Evolutionary conservation across 2,888 invertebrate genomes (phyloP), one percentile per base, ranked within the genome.

Genomic region (Dexiosoma caninum): DNA sequence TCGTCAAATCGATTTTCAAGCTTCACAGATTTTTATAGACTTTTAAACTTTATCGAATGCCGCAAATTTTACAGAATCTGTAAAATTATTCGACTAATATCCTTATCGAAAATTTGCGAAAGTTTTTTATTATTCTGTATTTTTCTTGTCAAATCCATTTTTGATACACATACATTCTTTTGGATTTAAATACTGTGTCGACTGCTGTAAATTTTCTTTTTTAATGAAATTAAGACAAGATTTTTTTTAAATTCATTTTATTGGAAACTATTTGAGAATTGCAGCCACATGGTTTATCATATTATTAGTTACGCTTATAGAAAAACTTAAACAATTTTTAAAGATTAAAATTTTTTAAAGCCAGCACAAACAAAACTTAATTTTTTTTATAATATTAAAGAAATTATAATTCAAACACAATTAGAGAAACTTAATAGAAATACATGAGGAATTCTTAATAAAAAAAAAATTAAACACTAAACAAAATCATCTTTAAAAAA

Each of bases 361-460:
- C 55, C 9, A 44, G 14, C 1, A 23, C 19, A 75, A 64, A 60
- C 32, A 67, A 78, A 78, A 72, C 37, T 64, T 42, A 1, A 19
- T 12, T 42, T 46, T 72, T 71, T 51, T 53, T 59, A 32, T 35
- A 51, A 70, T 42, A 21, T 49, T 51, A 77, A 51, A 53, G 21
- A 70, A 76, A 67, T 75, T 16, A 66, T 69, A 76, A 66, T 62
- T 71, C 35, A 46, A 74, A 82, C 69, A 76, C 66, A 78, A 49
- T 59, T 66, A 67, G 44, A 32, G 67, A 78, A 81, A 72, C 53
- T 70, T 78, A 80, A 80, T 72, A 78, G 12, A 72, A 42, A 44
- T 55, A 69, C 27, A 27, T 27, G 27, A 64, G n/a, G 3, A 46
- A 5, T n/a, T 49, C 6, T 6, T 23, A 49, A 49, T 10, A 23